Evolutionary conservation across 2,113 vertebrate species (phyloP).

Genomic region (Sinocyclocheilus rhinocerous): DNA sequence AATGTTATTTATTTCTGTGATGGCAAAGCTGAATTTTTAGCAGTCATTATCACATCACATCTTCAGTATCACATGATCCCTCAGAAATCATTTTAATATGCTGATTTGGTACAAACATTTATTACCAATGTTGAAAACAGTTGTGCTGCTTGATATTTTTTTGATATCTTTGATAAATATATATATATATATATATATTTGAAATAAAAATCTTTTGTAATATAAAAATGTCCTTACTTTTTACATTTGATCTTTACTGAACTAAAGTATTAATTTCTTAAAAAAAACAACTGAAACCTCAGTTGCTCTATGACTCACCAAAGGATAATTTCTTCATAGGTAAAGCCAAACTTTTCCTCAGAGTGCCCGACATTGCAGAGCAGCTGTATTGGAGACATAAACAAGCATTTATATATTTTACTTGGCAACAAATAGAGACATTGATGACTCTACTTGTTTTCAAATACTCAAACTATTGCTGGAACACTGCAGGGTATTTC

Average conservation of each 20-base stretch:
- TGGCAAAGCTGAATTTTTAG: not conserved
- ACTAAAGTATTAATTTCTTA: not conserved
- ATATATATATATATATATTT: too few species aligned
- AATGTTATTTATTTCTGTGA: too few species aligned
- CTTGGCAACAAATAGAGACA: not conserved
- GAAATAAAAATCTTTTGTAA: not conserved
- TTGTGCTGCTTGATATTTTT: not conserved
- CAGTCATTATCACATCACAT: not conserved
- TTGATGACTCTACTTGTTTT: not conserved
- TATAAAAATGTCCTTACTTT: not conserved
- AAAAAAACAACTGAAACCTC: not conserved
- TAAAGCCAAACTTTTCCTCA: conserved; percentile 95
- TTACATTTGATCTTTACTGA: not conserved
- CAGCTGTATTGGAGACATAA: conserved; percentile 78
- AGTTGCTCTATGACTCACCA: conserved; percentile 81
- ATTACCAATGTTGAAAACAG: not conserved
- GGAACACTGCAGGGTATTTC: not conserved
- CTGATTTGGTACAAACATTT: not conserved
- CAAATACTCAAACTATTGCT: not conserved
- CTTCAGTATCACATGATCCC: not conserved
- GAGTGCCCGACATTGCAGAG: conserved; percentile 91
- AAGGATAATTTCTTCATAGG: conserved; percentile 96
- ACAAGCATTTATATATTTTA: not conserved
- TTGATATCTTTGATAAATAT: too few species aligned
- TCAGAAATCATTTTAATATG: not conserved